Base-by-base conservation (phyloP, 2,888 invertebrate genomes). In the Trissoscelio sp. region DNA sequence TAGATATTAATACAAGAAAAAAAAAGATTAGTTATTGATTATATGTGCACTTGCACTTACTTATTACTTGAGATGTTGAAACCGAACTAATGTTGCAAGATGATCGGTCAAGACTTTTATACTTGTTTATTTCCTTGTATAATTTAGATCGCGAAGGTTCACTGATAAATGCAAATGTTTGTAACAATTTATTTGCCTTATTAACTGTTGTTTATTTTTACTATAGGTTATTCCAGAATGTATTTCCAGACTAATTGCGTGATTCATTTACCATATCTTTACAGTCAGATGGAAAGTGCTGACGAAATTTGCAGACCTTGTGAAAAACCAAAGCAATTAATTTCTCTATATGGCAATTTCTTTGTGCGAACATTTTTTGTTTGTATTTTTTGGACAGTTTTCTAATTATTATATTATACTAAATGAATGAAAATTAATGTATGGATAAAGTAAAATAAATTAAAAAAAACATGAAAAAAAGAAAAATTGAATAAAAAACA, bases 51-150 rank as follows among this genome's bases (percentile, higher is more conserved):
- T n/a, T n/a, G n/a, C n/a, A 39, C 60, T 60, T 42, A 60, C 44
- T 37, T 60, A 11, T 44, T n/a, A 20, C 16, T 16, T 5, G 42
- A 60, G 24, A n/a, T 28, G 44, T 60, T 16, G 24, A 14, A 28
- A 44, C 5, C 24, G 44, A 60, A 60, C 42, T 60, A 60, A 42
- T 42, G 44, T 44, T n/a, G 3, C 18, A 44, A 55, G 42, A 55
- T 9, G 67, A 55, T 34, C 42, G 18, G 55, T 28, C 9, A 31
- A 55, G 55, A 67, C 67, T 55, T 67, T 67, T 67, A 67, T 67
- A 67, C 67, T 67, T 44, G 67, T 55, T 24, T 67, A 55, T 67
- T 67, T 67, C 67, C 44, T 42, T 22, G 42, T 67, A 3, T 7
- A 51, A 55, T 66, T 39, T 9, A 66, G 66, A 20, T 66, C 7